phyloP scores from a whole-genome alignment of 2,113 vertebrate genomes.

The Gobiocypris rarus region DNA sequence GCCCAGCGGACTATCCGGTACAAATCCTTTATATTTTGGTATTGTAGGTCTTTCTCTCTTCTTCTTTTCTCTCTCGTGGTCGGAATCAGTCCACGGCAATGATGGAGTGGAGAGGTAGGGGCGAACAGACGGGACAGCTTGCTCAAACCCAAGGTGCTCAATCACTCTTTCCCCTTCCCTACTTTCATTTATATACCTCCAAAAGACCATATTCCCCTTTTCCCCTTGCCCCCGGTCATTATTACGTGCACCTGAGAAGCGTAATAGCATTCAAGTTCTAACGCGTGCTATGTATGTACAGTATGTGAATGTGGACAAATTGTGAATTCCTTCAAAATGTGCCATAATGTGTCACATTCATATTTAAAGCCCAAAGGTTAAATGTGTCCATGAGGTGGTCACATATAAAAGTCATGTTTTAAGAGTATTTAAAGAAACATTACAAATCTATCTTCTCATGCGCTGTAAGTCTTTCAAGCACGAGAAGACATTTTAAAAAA shows the following conservation, averaged over 20 bases:
- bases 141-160: constrained; percentile 72
- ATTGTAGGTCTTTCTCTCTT: constrained; percentile 1
- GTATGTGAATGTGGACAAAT: not conserved
- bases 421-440: not conserved
- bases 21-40: not conserved
- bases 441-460: not conserved
- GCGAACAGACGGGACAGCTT: constrained; percentile 73
- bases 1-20: constrained; percentile 1
- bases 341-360: not conserved
- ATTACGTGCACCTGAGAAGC: constrained; percentile 58
- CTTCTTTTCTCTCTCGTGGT: constrained; percentile 63
- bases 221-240: constrained; percentile 56
- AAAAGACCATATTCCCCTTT: constrained; percentile 51
- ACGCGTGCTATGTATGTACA: not conserved
- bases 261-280: constrained; percentile 26
- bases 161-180: constrained; percentile 70
- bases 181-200: constrained; percentile 60
- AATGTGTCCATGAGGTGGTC: not conserved
- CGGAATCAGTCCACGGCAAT: constrained; percentile 67
- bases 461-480: not conserved
- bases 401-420: not conserved
- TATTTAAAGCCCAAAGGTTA: not conserved
- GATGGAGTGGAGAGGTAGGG: constrained; percentile 73
- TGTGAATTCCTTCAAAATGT: not conserved
- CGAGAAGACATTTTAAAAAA: not conserved